Evolutionary conservation across 2,113 vertebrate genomes (phyloP).

Genomic region (Saccopteryx bilineata): DNA sequence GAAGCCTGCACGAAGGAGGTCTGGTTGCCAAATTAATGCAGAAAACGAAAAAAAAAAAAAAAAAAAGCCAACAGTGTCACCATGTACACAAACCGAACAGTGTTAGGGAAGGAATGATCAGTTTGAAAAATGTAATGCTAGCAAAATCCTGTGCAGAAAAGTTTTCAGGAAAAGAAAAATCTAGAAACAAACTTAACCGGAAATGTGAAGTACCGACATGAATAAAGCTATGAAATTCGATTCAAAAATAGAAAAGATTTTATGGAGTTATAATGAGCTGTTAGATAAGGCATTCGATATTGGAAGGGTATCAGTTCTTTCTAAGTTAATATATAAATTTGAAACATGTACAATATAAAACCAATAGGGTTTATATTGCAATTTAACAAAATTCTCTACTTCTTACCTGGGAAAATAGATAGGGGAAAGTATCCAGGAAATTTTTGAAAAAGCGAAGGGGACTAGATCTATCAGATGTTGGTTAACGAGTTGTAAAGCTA

Average conservation of each 20-base stretch:
- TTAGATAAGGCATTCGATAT: constrained; percentile 66
- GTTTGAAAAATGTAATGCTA: constrained; percentile 55
- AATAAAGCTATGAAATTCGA: constrained; percentile 33
- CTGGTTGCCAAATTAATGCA: constrained; percentile 65
- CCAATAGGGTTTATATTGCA: not conserved
- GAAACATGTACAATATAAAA: not conserved
- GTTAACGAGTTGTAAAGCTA: not conserved
- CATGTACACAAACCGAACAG: constrained; percentile 39
- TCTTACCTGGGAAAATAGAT: constrained; percentile 49
- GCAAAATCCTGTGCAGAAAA: constrained; percentile 48
- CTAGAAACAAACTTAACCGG: constrained; percentile 42
- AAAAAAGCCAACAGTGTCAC: constrained; percentile 42
- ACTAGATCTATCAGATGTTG: not conserved
- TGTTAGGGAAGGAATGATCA: constrained; percentile 8
- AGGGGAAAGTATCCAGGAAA: not conserved
- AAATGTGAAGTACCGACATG: constrained; percentile 4
- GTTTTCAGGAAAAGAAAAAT: not conserved
- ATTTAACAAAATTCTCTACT: constrained; percentile 49
- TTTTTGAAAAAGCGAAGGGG: not conserved
- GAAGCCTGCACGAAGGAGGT: constrained; percentile 46
- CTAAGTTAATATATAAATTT: constrained; percentile 64
- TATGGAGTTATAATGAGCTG: constrained; percentile 23
- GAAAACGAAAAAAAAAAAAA: too few species aligned
- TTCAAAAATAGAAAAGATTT: constrained; percentile 56
- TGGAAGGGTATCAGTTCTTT: constrained; percentile 63